A percentile compares a stretch with the other conserved stretches of the same genome.
Conservation (phyloP, 2,113 vertebrate genomes). For the Arvicanthis niloticus region DNA sequence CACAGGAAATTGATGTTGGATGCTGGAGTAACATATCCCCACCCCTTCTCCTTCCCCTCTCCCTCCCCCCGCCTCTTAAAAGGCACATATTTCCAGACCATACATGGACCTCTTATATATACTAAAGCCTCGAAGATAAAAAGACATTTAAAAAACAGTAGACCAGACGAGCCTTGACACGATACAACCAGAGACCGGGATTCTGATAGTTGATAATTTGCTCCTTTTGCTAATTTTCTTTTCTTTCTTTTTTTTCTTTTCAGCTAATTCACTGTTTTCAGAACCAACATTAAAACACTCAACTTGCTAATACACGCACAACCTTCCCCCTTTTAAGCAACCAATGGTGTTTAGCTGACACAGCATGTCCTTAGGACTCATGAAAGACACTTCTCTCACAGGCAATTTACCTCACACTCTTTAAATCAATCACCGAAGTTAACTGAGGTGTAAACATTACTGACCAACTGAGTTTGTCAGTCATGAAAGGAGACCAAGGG, state of each 20-base stretch:
- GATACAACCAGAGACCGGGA: background rate
- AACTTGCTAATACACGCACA: conserved; percentile 18
- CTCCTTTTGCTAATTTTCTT: background rate
- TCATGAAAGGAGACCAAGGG: conserved; percentile 39
- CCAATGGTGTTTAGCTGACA: background rate
- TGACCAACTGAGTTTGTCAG: conserved; percentile 50
- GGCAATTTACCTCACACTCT: background rate
- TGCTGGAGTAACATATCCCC: too few species aligned
- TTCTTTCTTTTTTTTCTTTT: background rate
- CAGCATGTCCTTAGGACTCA: conserved; percentile 23
- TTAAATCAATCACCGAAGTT: conserved; percentile 8
- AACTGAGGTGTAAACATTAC: conserved; percentile 69
- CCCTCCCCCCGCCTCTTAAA: background rate
- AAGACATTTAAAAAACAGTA: background rate
- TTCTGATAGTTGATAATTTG: background rate
- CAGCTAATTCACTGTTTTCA: conserved; percentile 42
- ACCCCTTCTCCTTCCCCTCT: too few species aligned
- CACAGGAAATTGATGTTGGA: background rate
- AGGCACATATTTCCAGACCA: background rate
- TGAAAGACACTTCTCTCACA: conserved; percentile 46
- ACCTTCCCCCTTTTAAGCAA: background rate
- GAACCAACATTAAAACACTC: conserved; percentile 55
- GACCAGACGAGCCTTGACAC: background rate
- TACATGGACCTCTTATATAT: too few species aligned
- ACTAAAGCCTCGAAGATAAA: background rate